These are phyloP conservation scores for Lamprologus tigripictilis DNA, from an alignment of 2,113 vertebrate species.

Conservation along the genomic window DNA sequence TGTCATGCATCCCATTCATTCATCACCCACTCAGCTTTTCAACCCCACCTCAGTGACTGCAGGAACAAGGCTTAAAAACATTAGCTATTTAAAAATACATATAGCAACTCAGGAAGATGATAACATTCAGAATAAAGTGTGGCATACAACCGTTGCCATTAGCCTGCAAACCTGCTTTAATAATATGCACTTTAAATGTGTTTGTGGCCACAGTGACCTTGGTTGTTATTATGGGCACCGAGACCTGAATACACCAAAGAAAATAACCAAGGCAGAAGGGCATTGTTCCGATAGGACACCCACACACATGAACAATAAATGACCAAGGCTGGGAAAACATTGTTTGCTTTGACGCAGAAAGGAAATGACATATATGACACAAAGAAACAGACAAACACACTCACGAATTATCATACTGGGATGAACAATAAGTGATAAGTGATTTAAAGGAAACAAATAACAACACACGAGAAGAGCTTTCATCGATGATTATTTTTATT, in stretches of 20 bases:
- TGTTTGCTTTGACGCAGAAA: slow-evolving; percentile 46
- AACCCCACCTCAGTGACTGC: background rate
- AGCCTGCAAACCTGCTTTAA: background rate
- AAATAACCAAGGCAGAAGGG: slow-evolving; percentile 43
- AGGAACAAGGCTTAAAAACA: background rate
- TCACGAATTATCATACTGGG: background rate
- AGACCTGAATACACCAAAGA: slow-evolving; percentile 1
- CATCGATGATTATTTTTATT: slow-evolving; percentile 57
- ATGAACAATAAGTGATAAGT: background rate
- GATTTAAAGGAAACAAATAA: background rate
- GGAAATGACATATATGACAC: slow-evolving; percentile 11
- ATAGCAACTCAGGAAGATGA: background rate
- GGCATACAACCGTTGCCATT: background rate
- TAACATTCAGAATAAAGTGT: background rate
- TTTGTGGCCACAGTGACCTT: slow-evolving; percentile 8
- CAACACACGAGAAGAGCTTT: background rate
- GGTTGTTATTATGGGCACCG: slow-evolving; percentile 4
- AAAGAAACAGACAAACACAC: background rate
- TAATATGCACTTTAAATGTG: background rate
- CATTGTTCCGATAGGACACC: slow-evolving; percentile 40
- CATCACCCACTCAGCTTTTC: background rate
- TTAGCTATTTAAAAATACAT: background rate
- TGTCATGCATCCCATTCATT: background rate
- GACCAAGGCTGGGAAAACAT: slow-evolving; percentile 32
- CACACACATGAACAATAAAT: background rate